Conservation (phyloP, 1,140 invertebrate species). For the Atta colombica region DNA sequence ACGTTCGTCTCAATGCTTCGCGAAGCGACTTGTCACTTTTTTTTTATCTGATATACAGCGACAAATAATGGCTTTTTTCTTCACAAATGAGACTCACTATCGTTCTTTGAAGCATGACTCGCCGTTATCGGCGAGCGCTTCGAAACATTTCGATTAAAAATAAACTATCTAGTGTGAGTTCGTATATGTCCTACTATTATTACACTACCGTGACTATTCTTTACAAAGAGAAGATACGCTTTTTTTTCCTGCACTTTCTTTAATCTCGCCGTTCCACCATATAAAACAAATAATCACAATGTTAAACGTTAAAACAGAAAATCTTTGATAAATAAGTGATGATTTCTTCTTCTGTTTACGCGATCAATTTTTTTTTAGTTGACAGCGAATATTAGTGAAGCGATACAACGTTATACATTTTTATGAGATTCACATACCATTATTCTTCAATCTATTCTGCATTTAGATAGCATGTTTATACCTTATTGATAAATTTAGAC, state of each 20-base stretch:
- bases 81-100: conserved; percentile 35
- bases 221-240: conserved; percentile 31
- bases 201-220: not conserved
- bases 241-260: conserved; percentile 19
- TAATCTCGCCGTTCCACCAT: conserved; percentile 12
- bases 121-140: conserved; percentile 49
- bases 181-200: conserved; percentile 23
- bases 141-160: conserved; percentile 73
- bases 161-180: conserved; percentile 66
- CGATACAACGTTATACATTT: not conserved
- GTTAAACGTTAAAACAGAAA: conserved; percentile 36
- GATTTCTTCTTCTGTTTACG: not conserved
- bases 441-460: not conserved
- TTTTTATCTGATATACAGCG: conserved; percentile 33
- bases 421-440: conserved; percentile 11
- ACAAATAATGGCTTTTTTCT: conserved; percentile 55
- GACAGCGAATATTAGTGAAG: not conserved
- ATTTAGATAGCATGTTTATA: conserved; percentile 7
- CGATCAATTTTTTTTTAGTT: not conserved
- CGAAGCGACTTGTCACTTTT: conserved; percentile 34
- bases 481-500: conserved; percentile 20
- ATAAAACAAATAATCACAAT: conserved; percentile 42
- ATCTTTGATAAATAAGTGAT: conserved; percentile 22
- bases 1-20: conserved; percentile 1
- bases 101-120: conserved; percentile 47